phyloP scores from a whole-genome alignment of 1,140 invertebrate genomes.

The Apis dorsata region DNA sequence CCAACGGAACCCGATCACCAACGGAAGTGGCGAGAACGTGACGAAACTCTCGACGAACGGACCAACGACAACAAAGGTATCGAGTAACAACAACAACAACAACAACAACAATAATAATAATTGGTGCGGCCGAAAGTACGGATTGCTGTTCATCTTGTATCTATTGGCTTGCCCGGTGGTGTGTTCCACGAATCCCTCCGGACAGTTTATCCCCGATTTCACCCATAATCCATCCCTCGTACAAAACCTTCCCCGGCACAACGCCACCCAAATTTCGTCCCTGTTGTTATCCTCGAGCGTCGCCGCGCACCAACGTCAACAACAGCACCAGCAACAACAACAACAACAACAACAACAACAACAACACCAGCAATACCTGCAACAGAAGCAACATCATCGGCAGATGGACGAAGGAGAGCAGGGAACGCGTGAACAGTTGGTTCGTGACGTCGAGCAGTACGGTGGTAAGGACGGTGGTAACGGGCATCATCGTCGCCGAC shows the following conservation, averaged over 20 bases:
- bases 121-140: constrained; percentile 45
- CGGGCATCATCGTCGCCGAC: constrained; percentile 16
- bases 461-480: constrained; percentile 13
- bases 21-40: constrained; percentile 23
- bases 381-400: constrained; percentile 25
- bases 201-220: constrained; percentile 59
- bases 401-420: constrained; percentile 8
- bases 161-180: constrained; percentile 73
- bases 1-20: constrained; percentile 55
- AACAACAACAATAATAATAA: neutral
- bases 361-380: constrained; percentile 7
- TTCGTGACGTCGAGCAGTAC: constrained; percentile 25
- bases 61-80: neutral
- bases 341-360: constrained; percentile 40
- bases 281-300: constrained; percentile 4
- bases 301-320: constrained; percentile 25
- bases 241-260: constrained; percentile 55
- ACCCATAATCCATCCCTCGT: constrained; percentile 62
- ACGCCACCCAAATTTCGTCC: constrained; percentile 24
- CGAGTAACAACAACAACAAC: no score
- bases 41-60: constrained; percentile 11
- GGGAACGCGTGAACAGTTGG: constrained; percentile 34
- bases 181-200: constrained; percentile 69
- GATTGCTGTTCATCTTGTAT: constrained; percentile 70
- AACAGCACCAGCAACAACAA: constrained; percentile 17